Evolutionary conservation across 2,888 invertebrate genomes (phyloP).

Genomic region (Alentia gelatinosa): DNA sequence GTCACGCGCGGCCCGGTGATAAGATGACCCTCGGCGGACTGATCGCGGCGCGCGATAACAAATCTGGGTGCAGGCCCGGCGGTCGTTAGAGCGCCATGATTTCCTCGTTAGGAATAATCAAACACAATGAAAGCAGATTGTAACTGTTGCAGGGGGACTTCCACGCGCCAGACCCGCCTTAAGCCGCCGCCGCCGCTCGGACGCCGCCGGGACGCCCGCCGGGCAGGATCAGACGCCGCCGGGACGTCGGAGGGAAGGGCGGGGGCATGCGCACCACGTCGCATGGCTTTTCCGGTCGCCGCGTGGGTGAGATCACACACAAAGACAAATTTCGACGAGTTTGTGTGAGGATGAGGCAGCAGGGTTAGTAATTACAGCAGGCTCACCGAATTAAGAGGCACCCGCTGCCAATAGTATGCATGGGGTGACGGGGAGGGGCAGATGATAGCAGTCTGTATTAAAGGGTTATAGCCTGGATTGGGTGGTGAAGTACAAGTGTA

Average conservation of each 20-base stretch:
- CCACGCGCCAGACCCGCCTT: too few relatives aligned
- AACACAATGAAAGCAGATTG: constrained; percentile 47
- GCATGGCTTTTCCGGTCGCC: constrained; percentile 10
- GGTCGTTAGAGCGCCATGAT: constrained; percentile 45
- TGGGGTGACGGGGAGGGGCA: background rate
- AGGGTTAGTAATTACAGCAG: background rate
- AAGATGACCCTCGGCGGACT: background rate
- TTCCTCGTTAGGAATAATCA: constrained; percentile 47
- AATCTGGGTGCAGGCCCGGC: background rate
- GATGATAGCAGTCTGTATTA: too few relatives aligned
- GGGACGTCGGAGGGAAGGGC: background rate
- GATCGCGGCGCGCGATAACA: constrained; percentile 12
- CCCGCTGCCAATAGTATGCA: too few relatives aligned
- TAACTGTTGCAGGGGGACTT: constrained; percentile 26
- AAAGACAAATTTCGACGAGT: constrained; percentile 12
- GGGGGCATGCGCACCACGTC: constrained; percentile 28
- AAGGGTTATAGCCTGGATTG: too few relatives aligned
- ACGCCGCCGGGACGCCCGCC: background rate
- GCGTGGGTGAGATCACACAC: background rate
- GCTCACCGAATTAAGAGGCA: background rate
- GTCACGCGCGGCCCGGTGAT: constrained; percentile 3
- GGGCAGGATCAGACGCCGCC: background rate
- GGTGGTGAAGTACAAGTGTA: too few relatives aligned
- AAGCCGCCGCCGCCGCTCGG: background rate
- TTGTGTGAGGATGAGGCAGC: constrained; percentile 3